Base-by-base conservation (phyloP, 2,797 vertebrate genomes). In the Clarias laeviceps region DNA sequence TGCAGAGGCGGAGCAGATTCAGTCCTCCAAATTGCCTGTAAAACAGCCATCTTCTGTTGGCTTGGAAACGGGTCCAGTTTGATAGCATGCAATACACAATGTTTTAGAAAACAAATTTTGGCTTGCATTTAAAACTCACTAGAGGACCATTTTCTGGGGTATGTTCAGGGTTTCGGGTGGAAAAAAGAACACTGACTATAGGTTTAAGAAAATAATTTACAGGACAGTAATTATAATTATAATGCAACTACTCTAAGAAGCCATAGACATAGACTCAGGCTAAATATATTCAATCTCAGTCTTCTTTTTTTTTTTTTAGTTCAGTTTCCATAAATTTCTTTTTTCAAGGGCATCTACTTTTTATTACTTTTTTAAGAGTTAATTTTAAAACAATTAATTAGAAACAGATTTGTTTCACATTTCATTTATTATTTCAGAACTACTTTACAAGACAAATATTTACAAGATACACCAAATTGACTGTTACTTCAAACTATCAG, bases 271-370 rank as follows among this genome's bases (percentile, higher is more conserved):
- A 24, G 11, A 15, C 22, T 22, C 69, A 72, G 20, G 8, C 69
- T 70, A 70, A 70, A 70, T 9, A 24, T 72, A 72, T 72, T 72
- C 37, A 72, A n/a, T 72, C 69, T 72, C 22, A 34, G 29, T 69
- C 45, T 50, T 12, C 11, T 50, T 50, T 14, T 50, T 50, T 14
- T n/a, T 45, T n/a, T 45, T 22, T 0, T 11, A 14, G 37, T 11
- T 70, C 32, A 56, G 50, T 57, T 34, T 22, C 4, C 12, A 22
- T 76, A 57, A 4, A 20, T 76, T 32, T 57, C 3, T 27, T 76
- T 56, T 29, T 1, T 0, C 14, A 74, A 56, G 0, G 40, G 40
- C 40, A 29, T 76, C 24, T 74, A 27, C n/a, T 54, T 74, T 74
- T 9, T 40, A 50, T 68, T 17, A 20, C 6, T 40, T 14, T 50